phyloP scores from a whole-genome alignment of 2,113 vertebrate genomes.

The Climacteris rufus region DNA sequence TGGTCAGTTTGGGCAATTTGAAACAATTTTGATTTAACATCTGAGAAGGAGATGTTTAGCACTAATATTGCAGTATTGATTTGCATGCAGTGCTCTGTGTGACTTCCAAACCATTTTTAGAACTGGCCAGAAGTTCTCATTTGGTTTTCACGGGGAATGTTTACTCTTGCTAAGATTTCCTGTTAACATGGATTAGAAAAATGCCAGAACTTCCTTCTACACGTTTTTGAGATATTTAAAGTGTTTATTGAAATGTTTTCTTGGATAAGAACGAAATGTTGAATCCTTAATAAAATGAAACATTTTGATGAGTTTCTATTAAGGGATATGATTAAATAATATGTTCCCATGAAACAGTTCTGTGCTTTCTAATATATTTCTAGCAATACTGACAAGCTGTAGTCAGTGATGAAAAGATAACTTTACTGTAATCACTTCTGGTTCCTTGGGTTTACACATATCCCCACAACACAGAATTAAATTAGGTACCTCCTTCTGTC shows the following conservation, averaged over 20 bases:
- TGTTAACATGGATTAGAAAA: not conserved
- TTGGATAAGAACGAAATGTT: not conserved
- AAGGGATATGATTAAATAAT: not conserved
- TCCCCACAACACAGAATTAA: not conserved
- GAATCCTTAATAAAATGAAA: not conserved
- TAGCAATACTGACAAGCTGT: not conserved
- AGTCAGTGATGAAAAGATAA: not conserved
- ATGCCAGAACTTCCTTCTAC: not conserved
- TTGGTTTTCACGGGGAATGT: not conserved
- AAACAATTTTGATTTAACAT: not conserved
- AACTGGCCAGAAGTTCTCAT: not conserved
- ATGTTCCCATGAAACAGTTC: not conserved
- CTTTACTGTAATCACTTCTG: not conserved
- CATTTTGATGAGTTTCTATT: not conserved
- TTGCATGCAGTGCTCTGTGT: not conserved
- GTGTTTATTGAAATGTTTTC: not conserved
- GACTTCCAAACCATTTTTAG: not conserved
- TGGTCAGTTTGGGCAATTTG: not conserved
- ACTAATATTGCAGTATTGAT: not conserved
- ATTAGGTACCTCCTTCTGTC: not conserved
- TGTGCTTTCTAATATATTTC: not conserved
- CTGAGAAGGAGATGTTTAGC: not conserved
- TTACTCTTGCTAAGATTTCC: not conserved
- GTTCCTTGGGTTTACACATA: not conserved
- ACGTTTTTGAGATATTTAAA: not conserved